Evolutionary conservation across 2,797 vertebrate species (phyloP).

Genomic region (Poliocrania exsul): DNA sequence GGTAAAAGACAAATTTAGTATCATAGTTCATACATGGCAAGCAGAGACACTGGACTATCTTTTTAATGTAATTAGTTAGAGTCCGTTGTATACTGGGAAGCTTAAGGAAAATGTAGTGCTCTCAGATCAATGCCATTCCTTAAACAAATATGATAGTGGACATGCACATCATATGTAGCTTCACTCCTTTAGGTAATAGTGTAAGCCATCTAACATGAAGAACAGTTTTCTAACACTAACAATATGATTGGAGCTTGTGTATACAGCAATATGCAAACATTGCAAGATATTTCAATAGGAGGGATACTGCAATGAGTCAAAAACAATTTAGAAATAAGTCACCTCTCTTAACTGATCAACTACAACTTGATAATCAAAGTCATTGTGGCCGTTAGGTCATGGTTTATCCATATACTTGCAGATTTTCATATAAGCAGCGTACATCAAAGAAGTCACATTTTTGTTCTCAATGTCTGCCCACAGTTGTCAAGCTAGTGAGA

Average conservation of each 20-base stretch:
- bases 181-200: not conserved
- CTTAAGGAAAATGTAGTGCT: not conserved
- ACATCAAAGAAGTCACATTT: not conserved
- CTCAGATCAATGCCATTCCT: not conserved
- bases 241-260: not conserved
- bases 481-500: not conserved
- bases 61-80: not conserved
- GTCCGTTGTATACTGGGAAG: not conserved
- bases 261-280: not conserved
- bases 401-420: not conserved
- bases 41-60: not conserved
- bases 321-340: not conserved
- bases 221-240: not conserved
- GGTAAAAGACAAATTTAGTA: not conserved
- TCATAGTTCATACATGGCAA: rapidly evolving
- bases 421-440: not conserved
- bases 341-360: not conserved
- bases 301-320: not conserved
- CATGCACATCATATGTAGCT: not conserved
- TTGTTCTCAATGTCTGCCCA: not conserved
- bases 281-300: not conserved
- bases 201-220: not conserved
- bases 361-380: not conserved
- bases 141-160: not conserved
- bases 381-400: not conserved